Percentiles rank a stretch among this genome's conserved stretches.
Evolutionary conservation across 2,797 vertebrate genomes (phyloP).

Genomic region (Hylomyscus alleni): DNA sequence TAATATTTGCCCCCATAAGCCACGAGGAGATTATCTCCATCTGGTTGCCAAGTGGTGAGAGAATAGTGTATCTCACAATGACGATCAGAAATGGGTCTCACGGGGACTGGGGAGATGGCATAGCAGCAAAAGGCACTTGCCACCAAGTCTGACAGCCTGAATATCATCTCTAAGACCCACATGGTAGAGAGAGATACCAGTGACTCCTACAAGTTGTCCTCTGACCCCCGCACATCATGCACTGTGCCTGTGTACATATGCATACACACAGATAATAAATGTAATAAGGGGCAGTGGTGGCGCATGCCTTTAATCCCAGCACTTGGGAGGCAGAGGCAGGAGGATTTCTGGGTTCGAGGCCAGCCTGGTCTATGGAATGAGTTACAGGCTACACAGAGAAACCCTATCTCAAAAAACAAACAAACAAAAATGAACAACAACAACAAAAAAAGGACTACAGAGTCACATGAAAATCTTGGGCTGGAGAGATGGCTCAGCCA

Average conservation of each 20-base stretch:
- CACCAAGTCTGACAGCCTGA: neutral
- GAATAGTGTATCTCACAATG: neutral
- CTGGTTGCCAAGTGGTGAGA: neutral
- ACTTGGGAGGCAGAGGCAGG: no score
- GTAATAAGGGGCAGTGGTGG: no score
- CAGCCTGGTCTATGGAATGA: no score
- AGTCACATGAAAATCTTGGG: no score
- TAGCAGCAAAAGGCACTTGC: neutral
- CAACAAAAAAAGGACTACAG: no score
- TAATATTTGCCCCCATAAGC: neutral
- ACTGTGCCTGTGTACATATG: neutral
- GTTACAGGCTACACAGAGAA: no score
- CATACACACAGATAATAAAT: neutral
- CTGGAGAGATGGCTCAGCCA: no score
- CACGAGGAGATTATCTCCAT: neutral
- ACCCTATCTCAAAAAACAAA: no score
- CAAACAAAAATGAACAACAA: no score
- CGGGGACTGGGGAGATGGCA: neutral
- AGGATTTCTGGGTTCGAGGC: no score
- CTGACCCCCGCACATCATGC: neutral
- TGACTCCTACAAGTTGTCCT: neutral
- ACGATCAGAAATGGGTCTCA: neutral
- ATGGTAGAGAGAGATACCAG: neutral
- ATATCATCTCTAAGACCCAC: neutral
- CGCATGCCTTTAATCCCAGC: no score